Conservation (phyloP, 2,888 invertebrate genomes). For the Limenitis arthemis region DNA sequence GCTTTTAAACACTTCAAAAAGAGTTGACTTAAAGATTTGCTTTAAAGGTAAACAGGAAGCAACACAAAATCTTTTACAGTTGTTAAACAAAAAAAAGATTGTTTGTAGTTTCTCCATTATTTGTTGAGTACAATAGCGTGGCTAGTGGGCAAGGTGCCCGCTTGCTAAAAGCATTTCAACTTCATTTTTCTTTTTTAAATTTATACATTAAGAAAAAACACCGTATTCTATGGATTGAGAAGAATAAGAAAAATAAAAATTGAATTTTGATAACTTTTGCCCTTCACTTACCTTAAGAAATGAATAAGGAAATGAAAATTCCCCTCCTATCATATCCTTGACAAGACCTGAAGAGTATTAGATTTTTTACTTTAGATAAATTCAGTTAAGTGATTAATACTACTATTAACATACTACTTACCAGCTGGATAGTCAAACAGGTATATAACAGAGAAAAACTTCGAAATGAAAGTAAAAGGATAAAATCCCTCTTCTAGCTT, state of each 20-base stretch:
- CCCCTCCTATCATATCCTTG: slow-evolving; percentile 61
- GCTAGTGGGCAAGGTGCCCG: slow-evolving; percentile 17
- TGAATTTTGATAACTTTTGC: neutral
- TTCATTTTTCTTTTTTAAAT: slow-evolving; percentile 8
- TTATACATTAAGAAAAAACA: neutral
- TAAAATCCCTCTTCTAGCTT: slow-evolving; percentile 74
- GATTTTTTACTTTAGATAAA: neutral
- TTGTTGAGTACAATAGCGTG: slow-evolving; percentile 6
- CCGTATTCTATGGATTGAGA: neutral
- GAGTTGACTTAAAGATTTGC: neutral
- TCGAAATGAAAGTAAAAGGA: slow-evolving; percentile 74
- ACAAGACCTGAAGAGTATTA: slow-evolving; percentile 45
- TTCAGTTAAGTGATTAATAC: neutral
- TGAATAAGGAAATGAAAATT: slow-evolving; percentile 60
- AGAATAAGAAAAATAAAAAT: neutral
- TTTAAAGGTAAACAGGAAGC: neutral
- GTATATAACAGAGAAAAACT: slow-evolving; percentile 74
- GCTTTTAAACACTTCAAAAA: neutral
- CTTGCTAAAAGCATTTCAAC: slow-evolving; percentile 19
- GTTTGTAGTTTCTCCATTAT: slow-evolving; percentile 16
- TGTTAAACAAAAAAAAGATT: slow-evolving; percentile 6
- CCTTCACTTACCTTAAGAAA: slow-evolving; percentile 51
- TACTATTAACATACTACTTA: slow-evolving; percentile 43
- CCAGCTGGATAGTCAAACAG: slow-evolving; percentile 77
- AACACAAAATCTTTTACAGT: neutral